A percentile compares a stretch with the other conserved stretches of the same genome.
Evolutionary conservation across 2,888 invertebrate species (phyloP).

Genomic region (Cryptus viduatorius): DNA sequence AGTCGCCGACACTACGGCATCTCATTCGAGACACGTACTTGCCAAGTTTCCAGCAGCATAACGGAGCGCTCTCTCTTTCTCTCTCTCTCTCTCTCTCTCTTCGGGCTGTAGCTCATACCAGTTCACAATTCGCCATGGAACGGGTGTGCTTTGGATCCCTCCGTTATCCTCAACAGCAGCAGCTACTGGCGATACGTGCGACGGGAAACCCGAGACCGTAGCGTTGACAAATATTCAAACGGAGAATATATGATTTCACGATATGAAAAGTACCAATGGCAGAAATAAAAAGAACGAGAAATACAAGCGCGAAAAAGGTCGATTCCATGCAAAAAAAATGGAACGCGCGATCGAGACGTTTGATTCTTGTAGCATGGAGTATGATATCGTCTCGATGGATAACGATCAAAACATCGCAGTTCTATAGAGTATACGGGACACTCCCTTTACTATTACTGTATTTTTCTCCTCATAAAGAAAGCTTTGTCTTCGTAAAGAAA

Average conservation of each 20-base stretch:
- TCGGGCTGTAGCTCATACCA: slow-evolving; percentile 22
- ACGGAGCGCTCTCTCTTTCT: slow-evolving; percentile 21
- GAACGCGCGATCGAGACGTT: background rate
- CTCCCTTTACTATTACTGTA: too few relatives aligned
- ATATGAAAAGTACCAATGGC: slow-evolving; percentile 40
- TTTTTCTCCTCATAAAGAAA: too few relatives aligned
- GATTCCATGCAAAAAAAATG: background rate
- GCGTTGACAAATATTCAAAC: slow-evolving; percentile 49
- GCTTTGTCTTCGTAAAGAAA: too few relatives aligned
- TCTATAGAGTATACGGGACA: too few relatives aligned
- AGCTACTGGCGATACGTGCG: slow-evolving; percentile 54
- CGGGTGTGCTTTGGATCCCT: slow-evolving; percentile 41
- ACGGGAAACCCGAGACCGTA: slow-evolving; percentile 29
- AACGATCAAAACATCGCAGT: too few relatives aligned
- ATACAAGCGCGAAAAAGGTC: slow-evolving; percentile 10
- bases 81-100: background rate
- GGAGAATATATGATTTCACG: slow-evolving; percentile 31
- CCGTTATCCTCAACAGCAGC: slow-evolving; percentile 53
- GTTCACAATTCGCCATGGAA: slow-evolving; percentile 45
- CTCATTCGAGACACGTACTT: slow-evolving; percentile 60
- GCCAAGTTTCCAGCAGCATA: slow-evolving; percentile 43
- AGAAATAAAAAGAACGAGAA: slow-evolving; percentile 2
- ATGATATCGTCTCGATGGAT: too few relatives aligned
- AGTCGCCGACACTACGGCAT: slow-evolving; percentile 35
- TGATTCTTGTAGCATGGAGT: background rate